phyloP scores from a whole-genome alignment of 2,113 vertebrate genomes.

The Tragelaphus imberbis region DNA sequence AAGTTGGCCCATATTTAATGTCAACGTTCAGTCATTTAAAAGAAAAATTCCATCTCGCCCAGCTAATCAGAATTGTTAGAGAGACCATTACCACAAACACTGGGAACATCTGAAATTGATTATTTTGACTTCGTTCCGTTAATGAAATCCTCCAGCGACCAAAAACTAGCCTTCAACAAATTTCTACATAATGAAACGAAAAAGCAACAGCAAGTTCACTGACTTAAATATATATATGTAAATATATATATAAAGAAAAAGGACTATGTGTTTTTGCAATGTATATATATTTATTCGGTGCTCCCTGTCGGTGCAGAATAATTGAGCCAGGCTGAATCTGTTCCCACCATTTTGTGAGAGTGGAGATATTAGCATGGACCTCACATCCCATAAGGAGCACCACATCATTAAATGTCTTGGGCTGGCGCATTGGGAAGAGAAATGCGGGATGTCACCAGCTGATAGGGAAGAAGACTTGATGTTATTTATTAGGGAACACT shows the following conservation, averaged over 20 bases:
- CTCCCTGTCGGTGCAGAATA: background rate
- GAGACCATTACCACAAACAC: conserved; percentile 80
- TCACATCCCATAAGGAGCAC: conserved; percentile 77
- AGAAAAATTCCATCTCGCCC: conserved; percentile 81
- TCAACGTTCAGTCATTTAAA: conserved; percentile 74
- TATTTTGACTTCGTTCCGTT: conserved; percentile 78
- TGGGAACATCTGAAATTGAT: conserved; percentile 81
- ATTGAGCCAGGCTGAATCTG: background rate
- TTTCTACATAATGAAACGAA: background rate
- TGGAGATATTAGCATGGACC: conserved; percentile 74
- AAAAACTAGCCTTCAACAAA: conserved; percentile 11
- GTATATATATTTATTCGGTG: background rate
- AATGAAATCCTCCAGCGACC: conserved; percentile 78
- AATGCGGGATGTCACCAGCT: conserved; percentile 82
- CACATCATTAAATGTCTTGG: conserved; percentile 83
- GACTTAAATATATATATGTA: background rate
- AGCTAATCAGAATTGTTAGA: conserved; percentile 81
- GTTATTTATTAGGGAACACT: conserved; percentile 83
- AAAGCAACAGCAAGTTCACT: background rate
- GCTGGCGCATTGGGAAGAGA: conserved; percentile 77
- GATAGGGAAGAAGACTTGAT: conserved; percentile 78
- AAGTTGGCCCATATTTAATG: conserved; percentile 76
- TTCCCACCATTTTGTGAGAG: conserved; percentile 77
- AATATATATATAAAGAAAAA: background rate
- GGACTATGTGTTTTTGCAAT: background rate